Evolutionary conservation across 2,113 vertebrate genomes (phyloP).

Genomic region (Protobothrops flavoviridis): DNA sequence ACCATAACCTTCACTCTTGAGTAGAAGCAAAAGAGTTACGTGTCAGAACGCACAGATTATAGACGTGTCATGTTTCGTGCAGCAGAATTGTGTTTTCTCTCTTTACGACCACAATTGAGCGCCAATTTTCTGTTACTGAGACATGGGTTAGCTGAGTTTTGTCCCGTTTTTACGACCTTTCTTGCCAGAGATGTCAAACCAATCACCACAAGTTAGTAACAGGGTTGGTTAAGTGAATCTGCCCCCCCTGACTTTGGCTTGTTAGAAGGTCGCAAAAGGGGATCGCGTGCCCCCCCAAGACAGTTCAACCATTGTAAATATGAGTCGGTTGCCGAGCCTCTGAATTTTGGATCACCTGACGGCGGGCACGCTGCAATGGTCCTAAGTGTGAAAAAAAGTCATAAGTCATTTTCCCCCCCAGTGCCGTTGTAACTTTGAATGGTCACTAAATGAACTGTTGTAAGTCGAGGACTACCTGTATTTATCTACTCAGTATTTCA

Average conservation of each 20-base stretch:
- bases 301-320: not conserved
- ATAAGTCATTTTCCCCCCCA: not conserved
- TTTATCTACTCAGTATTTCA: not conserved
- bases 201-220: not conserved
- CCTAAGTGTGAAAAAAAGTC: not conserved
- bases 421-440: not conserved
- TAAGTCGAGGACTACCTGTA: not conserved
- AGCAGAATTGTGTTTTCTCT: not conserved
- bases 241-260: too few relatives aligned
- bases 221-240: not conserved
- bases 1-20: not conserved
- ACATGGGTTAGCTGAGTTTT: not conserved
- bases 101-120: not conserved
- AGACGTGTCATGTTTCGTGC: not conserved
- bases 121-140: not conserved
- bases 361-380: not conserved
- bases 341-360: not conserved
- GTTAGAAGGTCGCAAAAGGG: too few relatives aligned
- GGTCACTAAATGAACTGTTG: not conserved
- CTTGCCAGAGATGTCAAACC: not conserved
- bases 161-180: not conserved
- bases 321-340: not conserved
- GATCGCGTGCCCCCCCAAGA: not conserved
- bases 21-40: not conserved
- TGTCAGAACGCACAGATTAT: too few relatives aligned